Percentiles rank a stretch among this genome's conserved stretches.
Conservation (phyloP, 2,888 invertebrate species). For the Ferrisia virgata region DNA sequence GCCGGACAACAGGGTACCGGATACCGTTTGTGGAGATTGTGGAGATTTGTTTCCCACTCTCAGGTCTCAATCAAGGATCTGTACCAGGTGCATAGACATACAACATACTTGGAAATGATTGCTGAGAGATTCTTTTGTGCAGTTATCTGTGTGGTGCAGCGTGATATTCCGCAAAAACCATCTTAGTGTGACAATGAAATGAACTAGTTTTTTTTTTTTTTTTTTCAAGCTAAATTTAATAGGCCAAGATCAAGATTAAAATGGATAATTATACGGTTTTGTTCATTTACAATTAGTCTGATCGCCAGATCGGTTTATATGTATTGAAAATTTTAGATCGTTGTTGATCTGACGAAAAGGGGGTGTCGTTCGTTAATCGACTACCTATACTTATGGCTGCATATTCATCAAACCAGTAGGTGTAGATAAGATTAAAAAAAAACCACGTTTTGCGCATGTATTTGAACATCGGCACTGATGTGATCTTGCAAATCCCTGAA, state of each 20-base stretch:
- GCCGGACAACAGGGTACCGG: background rate
- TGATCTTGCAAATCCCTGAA: background rate
- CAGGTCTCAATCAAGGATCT: background rate
- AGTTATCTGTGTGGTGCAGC: background rate
- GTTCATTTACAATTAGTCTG: background rate
- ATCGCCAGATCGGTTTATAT: background rate
- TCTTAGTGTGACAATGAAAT: constrained; percentile 27
- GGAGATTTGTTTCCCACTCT: background rate
- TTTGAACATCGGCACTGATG: background rate
- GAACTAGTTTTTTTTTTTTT: background rate
- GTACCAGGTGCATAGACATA: background rate
- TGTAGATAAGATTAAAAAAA: background rate
- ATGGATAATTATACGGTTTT: constrained; percentile 9
- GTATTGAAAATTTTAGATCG: background rate
- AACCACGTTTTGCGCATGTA: too few relatives aligned
- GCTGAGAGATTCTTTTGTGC: background rate
- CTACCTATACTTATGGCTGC: background rate
- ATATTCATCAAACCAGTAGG: background rate
- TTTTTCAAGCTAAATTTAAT: background rate
- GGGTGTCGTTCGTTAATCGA: background rate
- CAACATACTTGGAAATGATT: background rate
- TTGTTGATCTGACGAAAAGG: background rate
- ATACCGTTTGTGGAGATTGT: background rate
- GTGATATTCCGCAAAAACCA: background rate
- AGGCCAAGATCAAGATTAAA: constrained; percentile 21